phyloP scores from a whole-genome alignment of 2,888 invertebrate genomes.

The Heliconius erato region DNA sequence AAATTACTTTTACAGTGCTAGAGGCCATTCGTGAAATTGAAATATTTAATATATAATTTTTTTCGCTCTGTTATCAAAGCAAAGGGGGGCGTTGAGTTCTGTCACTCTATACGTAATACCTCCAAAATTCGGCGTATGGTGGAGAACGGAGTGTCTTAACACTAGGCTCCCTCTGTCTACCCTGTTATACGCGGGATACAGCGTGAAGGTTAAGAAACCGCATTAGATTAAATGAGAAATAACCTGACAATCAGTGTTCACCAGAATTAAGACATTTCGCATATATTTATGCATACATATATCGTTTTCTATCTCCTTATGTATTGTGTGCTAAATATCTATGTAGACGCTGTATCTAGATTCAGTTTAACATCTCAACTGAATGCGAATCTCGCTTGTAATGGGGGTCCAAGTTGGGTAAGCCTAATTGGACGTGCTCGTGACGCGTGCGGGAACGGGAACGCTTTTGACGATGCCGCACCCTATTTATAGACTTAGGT shows the following conservation, averaged over 20 bases:
- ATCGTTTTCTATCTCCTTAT: background rate
- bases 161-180: too few species aligned
- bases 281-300: background rate
- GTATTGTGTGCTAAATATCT: constrained; percentile 20
- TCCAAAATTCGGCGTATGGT: too few species aligned
- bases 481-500: constrained; percentile 1
- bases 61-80: too few species aligned
- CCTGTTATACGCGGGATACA: too few species aligned
- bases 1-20: background rate
- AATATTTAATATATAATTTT: too few species aligned
- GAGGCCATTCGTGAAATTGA: too few species aligned
- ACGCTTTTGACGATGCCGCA: constrained; percentile 38
- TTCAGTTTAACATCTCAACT: constrained; percentile 20
- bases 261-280: too few species aligned
- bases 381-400: constrained; percentile 30
- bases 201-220: background rate
- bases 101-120: too few species aligned
- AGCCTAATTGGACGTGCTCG: constrained; percentile 43
- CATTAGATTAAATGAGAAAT: background rate
- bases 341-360: background rate
- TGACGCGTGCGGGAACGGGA: constrained; percentile 31
- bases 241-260: background rate
- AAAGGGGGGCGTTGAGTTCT: too few species aligned
- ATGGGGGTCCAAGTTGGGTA: constrained; percentile 18
- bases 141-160: too few species aligned